Evolutionary conservation across 2,888 invertebrate genomes (phyloP).

Genomic region (Thumatha senex): DNA sequence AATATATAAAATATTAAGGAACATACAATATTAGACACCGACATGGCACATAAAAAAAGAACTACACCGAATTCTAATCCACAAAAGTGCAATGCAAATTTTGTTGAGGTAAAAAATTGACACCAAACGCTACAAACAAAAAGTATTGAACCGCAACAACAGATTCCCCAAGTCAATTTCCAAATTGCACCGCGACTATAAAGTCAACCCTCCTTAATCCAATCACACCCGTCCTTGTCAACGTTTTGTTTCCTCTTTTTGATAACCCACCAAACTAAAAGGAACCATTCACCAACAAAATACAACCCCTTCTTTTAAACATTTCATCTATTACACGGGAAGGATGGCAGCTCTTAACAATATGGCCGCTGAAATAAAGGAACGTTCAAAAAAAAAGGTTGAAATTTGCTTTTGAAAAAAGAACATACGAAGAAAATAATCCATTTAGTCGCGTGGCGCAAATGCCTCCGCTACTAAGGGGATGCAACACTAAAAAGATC

Average conservation of each 20-base stretch:
- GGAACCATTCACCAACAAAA: constrained; percentile 42
- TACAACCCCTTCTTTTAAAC: constrained; percentile 8
- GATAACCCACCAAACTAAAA: constrained; percentile 48
- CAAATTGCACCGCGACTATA: constrained; percentile 78
- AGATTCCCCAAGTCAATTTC: constrained; percentile 80
- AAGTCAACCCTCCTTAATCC: constrained; percentile 82
- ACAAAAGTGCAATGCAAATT: constrained; percentile 53
- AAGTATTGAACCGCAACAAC: constrained; percentile 65
- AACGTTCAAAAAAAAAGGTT: constrained; percentile 44
- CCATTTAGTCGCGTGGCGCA: constrained; percentile 80
- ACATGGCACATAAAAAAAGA: constrained; percentile 13
- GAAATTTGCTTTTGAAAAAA: constrained; percentile 69
- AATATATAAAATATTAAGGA: constrained; percentile 6
- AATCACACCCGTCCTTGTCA: constrained; percentile 80
- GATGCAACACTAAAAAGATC: constrained; percentile 72
- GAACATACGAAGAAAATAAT: constrained; percentile 80
- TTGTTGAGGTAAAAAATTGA: constrained; percentile 64
- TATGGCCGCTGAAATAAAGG: constrained; percentile 54
- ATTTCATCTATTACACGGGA: constrained; percentile 12
- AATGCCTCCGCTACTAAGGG: constrained; percentile 74
- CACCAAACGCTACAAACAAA: constrained; percentile 64
- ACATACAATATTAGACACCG: constrained; percentile 12
- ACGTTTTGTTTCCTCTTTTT: constrained; percentile 79
- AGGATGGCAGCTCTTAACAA: constrained; percentile 42
- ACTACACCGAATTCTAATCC: constrained; percentile 45